Percentiles rank a stretch among this genome's conserved stretches.
phyloP scores from a whole-genome alignment of 2,113 vertebrate species.

The Himantopus leucocephalus region DNA sequence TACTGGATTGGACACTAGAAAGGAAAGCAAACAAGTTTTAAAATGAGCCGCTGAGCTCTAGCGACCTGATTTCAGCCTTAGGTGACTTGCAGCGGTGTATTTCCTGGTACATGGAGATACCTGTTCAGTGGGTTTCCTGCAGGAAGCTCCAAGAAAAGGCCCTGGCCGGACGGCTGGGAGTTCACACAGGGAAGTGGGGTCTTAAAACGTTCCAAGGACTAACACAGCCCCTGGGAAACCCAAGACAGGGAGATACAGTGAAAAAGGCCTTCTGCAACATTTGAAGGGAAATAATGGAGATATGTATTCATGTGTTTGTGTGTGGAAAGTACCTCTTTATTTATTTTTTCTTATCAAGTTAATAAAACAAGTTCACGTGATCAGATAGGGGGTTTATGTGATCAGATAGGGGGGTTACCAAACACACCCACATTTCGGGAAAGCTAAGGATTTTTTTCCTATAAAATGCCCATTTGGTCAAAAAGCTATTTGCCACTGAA shows the following conservation, averaged over 20 bases:
- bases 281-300: not conserved
- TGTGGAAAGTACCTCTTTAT: not conserved
- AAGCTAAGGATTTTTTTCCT: not conserved
- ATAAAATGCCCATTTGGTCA: not conserved
- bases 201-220: not conserved
- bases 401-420: not conserved
- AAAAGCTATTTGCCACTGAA: not conserved
- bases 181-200: not conserved
- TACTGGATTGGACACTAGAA: constrained; percentile 57
- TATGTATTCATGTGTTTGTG: too few species aligned
- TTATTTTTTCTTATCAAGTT: not conserved
- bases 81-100: not conserved
- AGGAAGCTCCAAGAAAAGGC: not conserved
- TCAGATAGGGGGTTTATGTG: not conserved
- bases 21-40: not conserved
- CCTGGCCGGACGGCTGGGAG: fast-evolving
- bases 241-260: not conserved
- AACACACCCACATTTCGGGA: not conserved
- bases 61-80: not conserved
- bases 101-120: not conserved
- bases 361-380: not conserved
- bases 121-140: not conserved
- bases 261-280: not conserved
- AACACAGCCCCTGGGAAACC: not conserved
- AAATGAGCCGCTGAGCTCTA: not conserved